Evolutionary conservation across 2,113 vertebrate species (phyloP), one percentile per base, ranked within the genome.

Genomic region (Rhegmatorhina hoffmannsi): DNA sequence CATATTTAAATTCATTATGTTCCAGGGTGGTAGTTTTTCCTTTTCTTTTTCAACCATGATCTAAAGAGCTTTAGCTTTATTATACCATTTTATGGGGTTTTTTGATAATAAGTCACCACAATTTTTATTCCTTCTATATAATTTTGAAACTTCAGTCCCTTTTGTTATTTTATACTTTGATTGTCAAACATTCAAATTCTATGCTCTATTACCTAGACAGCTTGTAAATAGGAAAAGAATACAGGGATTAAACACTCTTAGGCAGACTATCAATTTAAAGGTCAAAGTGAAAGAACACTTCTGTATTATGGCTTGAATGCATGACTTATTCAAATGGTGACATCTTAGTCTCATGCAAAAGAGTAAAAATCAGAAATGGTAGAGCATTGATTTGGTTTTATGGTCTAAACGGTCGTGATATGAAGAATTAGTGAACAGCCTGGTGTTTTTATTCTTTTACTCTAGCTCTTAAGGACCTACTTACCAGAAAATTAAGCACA

Each of bases 131-230:
- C 33, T 96, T 92, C 88, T 91, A 83, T 82, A 86, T 18, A 95
- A 20, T 64, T 96, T 97, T 96, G 79, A 76, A 96, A 91, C 20
- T 89, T 80, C 94, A 96, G 64, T 56, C 52, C 64, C 52, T 64
- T 96, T 96, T 63, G 64, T 13, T 89, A 95, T 96, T 96, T 70
- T 80, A 87, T 84, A 38, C 17, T 75, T 94, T 96, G 80, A 95
- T 92, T 96, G 81, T 64, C 58, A 98, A 97, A 95, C 52, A 96
- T 93, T 96, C 94, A 91, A 90, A 96, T 87, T 83, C 55, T 63
- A 19, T 78, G 58, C 33, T 63, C 44, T 88, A 72, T 76, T 95
- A 67, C 62, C 87, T 76, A 82, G 76, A 29, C 60, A 88, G 28
- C 31, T 52, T 87, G 26, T 94, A 96, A 97, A 96, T 81, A 94